A percentile compares a stretch with the other conserved stretches of the same genome.
Evolutionary conservation across 2,797 vertebrate species (phyloP).

Genomic region (Lepus townsendii): DNA sequence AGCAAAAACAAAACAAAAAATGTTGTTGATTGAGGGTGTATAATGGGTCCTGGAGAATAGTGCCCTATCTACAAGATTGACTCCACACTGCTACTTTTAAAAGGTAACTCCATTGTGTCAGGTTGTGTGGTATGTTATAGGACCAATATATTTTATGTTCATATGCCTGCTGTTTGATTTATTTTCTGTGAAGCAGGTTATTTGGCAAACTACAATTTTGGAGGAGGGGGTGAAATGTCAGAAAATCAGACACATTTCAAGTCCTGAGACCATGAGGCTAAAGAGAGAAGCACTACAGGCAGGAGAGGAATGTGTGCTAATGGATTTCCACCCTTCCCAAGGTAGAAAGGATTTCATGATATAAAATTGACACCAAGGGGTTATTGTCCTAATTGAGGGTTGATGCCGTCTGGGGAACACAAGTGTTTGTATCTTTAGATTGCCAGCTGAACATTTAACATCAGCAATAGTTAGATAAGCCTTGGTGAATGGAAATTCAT

Average conservation of each 20-base stretch:
- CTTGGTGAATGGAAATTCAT: not conserved
- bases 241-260: constrained; percentile 8
- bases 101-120: not conserved
- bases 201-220: not conserved
- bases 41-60: not conserved
- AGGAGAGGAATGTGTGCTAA: not conserved
- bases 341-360: not conserved
- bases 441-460: not conserved
- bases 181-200: not conserved
- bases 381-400: not conserved
- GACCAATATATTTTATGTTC: not conserved
- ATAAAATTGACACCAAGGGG: not conserved
- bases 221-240: not conserved
- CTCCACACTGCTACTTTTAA: not conserved
- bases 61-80: not conserved
- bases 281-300: not conserved
- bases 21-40: not conserved
- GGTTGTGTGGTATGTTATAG: not conserved
- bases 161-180: not conserved
- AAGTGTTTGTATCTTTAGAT: not conserved
- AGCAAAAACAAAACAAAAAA: not conserved
- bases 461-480: not conserved
- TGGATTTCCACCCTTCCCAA: not conserved
- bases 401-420: not conserved
- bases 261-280: not conserved